Base-by-base conservation (phyloP, 2,888 invertebrate genomes). In the Lutraria lutraria region DNA sequence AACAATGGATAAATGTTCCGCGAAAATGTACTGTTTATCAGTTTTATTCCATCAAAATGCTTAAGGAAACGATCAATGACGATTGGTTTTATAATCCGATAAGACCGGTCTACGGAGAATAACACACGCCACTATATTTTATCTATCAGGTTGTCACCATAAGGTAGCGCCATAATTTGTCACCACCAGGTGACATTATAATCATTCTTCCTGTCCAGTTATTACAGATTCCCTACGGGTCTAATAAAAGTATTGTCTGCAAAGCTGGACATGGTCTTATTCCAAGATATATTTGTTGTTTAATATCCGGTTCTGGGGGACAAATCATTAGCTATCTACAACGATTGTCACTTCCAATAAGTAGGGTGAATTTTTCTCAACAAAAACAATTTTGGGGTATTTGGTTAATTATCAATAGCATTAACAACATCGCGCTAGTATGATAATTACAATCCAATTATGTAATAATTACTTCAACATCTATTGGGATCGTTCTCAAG, bases 191-290 rank as follows among this genome's bases (percentile, higher is more conserved):
- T 76, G 76, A 34, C 76, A 34, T 76, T 76, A 31, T 76, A 34
- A 76, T 76, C 34, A 76, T 76, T 76, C 76, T 76, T 76, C 76
- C 76, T 25, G 76, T 34, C 76, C 76, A 76, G 76, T 76, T 76
- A 76, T 76, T 76, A 76, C 31, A 31, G 25, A 76, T 31, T 76
- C 76, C 76, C 76, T 76, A 21, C 76, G 76, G 76, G 19, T 31
- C 34, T 34, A 76, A 76, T 76, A 76, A 76, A 76, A 76, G 16
- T 76, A 34, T 76, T 31, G 76, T 76, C 76, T 76, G 31, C 76
- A 76, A 76, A 76, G 76, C 76, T 76, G 76, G 76, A 76, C 76
- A 76, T 76, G 34, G 76, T 76, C 15, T 76, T 76, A 76, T 76
- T 76, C 34, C 76, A 34, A 31, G 31, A 76, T 16, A 76, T 16